Conservation (phyloP, 2,888 invertebrate genomes). For the Eupithecia dodoneata region DNA sequence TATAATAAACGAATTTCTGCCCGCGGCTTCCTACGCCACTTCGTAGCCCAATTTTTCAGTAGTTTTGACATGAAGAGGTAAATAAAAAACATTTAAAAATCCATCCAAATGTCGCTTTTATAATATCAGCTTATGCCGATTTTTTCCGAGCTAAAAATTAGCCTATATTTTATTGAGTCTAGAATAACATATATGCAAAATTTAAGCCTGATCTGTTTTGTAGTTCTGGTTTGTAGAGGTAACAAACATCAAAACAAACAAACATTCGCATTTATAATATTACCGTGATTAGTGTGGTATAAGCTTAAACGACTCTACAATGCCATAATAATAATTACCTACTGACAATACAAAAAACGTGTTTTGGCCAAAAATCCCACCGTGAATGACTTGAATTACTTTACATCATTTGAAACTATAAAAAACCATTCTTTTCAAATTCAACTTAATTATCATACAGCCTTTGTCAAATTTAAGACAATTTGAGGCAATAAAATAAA, state of each 20-base stretch:
- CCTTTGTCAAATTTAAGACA: slow-evolving; percentile 81
- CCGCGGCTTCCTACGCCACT: too few species aligned
- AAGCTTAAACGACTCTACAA: neutral
- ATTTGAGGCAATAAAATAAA: slow-evolving; percentile 81
- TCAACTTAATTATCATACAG: slow-evolving; percentile 71
- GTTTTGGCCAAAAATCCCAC: neutral
- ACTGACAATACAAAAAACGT: neutral
- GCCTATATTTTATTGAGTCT: neutral
- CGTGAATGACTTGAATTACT: slow-evolving; percentile 2
- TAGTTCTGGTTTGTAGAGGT: neutral
- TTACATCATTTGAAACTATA: slow-evolving; percentile 14
- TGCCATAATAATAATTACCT: neutral
- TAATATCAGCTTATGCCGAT: neutral
- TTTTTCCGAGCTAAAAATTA: neutral
- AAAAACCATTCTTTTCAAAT: slow-evolving; percentile 62
- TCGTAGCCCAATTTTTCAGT: neutral
- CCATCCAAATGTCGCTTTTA: neutral
- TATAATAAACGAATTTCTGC: too few species aligned
- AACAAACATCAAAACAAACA: neutral
- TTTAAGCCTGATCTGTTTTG: neutral
- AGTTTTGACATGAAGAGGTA: neutral
- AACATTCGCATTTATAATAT: neutral
- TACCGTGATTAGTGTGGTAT: too few species aligned
- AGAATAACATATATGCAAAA: too few species aligned
- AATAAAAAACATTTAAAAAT: too few species aligned